A percentile compares a stretch with the other conserved stretches of the same genome.
Evolutionary conservation across 1,140 invertebrate genomes (phyloP).

Genomic region (Drosophila obscura): DNA sequence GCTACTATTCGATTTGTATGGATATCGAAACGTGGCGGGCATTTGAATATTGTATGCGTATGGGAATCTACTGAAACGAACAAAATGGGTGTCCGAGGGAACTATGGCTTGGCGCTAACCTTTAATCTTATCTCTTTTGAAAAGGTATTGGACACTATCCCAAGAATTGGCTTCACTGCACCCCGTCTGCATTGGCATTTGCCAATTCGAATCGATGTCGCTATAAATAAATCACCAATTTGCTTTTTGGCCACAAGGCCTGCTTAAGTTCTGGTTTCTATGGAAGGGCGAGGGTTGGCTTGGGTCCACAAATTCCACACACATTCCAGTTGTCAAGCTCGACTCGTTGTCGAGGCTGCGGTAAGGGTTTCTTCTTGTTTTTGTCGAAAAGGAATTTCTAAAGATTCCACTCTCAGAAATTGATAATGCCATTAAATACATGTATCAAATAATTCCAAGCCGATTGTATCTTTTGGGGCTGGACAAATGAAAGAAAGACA

Average conservation of each 20-base stretch:
- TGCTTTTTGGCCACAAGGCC: slow-evolving; percentile 14
- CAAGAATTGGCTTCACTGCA: background rate
- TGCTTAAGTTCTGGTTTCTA: slow-evolving; percentile 53
- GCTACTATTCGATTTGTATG: too few species aligned
- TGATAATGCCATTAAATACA: slow-evolving; percentile 40
- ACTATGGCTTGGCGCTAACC: background rate
- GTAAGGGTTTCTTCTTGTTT: slow-evolving; percentile 22
- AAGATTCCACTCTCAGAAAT: slow-evolving; percentile 1
- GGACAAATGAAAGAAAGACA: background rate
- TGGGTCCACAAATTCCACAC: slow-evolving; percentile 23
- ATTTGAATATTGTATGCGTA: too few species aligned
- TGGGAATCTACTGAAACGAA: too few species aligned
- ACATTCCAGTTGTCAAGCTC: slow-evolving; percentile 36
- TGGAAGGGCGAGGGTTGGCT: slow-evolving; percentile 46
- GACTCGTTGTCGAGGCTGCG: slow-evolving; percentile 4
- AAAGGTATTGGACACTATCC: slow-evolving; percentile 3
- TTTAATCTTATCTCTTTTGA: background rate
- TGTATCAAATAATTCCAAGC: slow-evolving; percentile 7
- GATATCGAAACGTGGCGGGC: too few species aligned
- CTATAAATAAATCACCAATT: slow-evolving; percentile 71
- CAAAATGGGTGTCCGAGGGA: too few species aligned
- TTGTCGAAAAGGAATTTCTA: slow-evolving; percentile 30
- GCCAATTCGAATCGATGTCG: slow-evolving; percentile 51
- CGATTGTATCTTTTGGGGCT: slow-evolving; percentile 2
- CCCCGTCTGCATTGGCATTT: slow-evolving; percentile 21